Evolutionary conservation across 2,888 invertebrate genomes (phyloP), one percentile per base, ranked within the genome.

Genomic region (Sinodicranocentrus sp.): DNA sequence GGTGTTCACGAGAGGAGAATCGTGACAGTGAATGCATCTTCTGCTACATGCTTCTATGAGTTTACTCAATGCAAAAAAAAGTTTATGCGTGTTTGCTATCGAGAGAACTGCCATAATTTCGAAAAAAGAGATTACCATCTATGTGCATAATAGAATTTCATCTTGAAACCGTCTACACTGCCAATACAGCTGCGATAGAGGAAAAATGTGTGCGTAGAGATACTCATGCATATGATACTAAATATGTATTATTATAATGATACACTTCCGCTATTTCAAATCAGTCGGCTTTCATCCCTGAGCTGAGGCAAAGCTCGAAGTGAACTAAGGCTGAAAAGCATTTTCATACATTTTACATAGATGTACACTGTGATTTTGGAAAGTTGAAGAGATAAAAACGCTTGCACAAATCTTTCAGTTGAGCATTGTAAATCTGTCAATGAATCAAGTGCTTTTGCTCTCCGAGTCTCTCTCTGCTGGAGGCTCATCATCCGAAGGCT

Each of bases 211-310:
- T 48, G 48, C 48, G 48, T 10, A 48, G 10, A 3, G 48, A 6
- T 48, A 15, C n/a, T 48, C 33, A 28, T 26, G 26, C 19, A 63
- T n/a, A 26, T 39, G 19, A 39, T n/a, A 26, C 2, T 26, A 63
- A 39, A 39, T 21, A 21, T 57, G 26, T 25, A 39, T 65, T 72
- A 72, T 72, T 65, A 80, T 72, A 80, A 80, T 72, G 80, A 80
- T 80, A 72, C 72, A 80, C 67, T 80, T 80, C 80, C 80, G 80
- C 80, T 43, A 80, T 67, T 80, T 72, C 72, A 80, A 80, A 65
- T 80, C 80, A 80, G 80, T 80, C 71, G 72, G 65, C 54, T 80
- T 23, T 54, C 65, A 23, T 57, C 57, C 72, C 43, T 67, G 52
- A 65, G 33, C 57, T 26, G n/a, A 68, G n/a, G 44, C 21, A 33